phyloP scores from a whole-genome alignment of 2,888 invertebrate species.

The Stenchaetothrips biformis region DNA sequence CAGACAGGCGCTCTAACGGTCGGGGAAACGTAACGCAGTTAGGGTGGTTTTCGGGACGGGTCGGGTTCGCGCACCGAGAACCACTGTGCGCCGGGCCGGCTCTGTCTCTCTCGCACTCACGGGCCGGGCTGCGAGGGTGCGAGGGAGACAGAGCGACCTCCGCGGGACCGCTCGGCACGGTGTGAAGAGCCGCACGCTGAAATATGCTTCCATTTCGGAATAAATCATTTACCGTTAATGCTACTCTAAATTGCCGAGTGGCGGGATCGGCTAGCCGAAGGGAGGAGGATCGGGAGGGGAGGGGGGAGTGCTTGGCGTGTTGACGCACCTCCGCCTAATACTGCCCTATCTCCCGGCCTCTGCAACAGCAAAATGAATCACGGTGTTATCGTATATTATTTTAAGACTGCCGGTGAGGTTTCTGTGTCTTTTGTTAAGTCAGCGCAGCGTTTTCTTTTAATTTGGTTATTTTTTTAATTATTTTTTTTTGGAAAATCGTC shows the following conservation, averaged over 20 bases:
- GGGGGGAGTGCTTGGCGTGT: neutral
- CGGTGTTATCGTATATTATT: no score
- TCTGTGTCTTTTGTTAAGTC: no score
- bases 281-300: neutral
- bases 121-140: neutral
- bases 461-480: no score
- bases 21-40: neutral
- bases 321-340: neutral
- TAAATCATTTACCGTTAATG: conserved; percentile 9
- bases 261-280: neutral
- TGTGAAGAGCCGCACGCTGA: neutral
- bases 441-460: no score
- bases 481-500: no score
- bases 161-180: no score
- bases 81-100: neutral
- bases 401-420: no score
- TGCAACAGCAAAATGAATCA: no score
- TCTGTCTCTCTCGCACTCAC: neutral
- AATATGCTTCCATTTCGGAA: conserved; percentile 8
- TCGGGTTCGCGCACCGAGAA: neutral
- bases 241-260: neutral
- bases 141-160: neutral
- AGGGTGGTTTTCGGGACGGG: neutral
- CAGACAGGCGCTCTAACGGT: neutral
- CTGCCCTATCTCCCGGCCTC: neutral